Percentiles rank a stretch among this genome's conserved stretches.
These are phyloP conservation scores for Listronotus oregonensis DNA, from an alignment of 1,140 invertebrate genomes.

Conservation along the genomic window DNA sequence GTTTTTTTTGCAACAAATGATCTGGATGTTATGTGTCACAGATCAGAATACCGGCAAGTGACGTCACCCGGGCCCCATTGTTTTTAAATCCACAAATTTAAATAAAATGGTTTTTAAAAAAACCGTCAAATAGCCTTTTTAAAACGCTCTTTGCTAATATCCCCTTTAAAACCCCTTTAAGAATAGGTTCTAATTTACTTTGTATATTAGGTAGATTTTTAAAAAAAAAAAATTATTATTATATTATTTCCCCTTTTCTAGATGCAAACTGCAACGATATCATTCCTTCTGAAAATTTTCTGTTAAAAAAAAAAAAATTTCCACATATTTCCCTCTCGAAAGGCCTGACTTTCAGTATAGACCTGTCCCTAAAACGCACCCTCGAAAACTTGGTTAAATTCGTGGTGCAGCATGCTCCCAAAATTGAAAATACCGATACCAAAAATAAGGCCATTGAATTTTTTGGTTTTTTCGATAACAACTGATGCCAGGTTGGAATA, in stretches of 20 bases:
- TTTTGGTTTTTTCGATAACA: conserved; percentile 73
- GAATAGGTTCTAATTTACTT: too few relatives aligned
- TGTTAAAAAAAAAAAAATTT: conserved; percentile 67
- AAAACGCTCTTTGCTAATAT: too few relatives aligned
- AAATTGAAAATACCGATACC: conserved; percentile 56
- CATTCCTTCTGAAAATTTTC: conserved; percentile 81
- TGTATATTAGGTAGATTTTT: background rate
- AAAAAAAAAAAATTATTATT: conserved; percentile 9
- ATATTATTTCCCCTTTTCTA: conserved; percentile 54
- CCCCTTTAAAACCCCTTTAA: too few relatives aligned
- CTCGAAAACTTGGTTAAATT: conserved; percentile 70
- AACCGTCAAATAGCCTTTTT: too few relatives aligned
- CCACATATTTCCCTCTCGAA: conserved; percentile 63
- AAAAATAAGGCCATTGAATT: conserved; percentile 60
- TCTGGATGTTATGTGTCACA: too few relatives aligned
- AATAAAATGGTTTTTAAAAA: too few relatives aligned
- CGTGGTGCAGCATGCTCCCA: conserved; percentile 69
- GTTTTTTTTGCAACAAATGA: too few relatives aligned
- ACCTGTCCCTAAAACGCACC: conserved; percentile 71
- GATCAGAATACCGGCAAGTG: too few relatives aligned
- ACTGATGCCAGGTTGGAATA: conserved; percentile 77
- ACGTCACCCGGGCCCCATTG: too few relatives aligned
- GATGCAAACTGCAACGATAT: conserved; percentile 76
- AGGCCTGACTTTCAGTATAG: conserved; percentile 65
- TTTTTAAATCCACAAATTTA: too few relatives aligned